Evolutionary conservation across 2,888 invertebrate species (phyloP).

Genomic region (Cremastinae sp.): DNA sequence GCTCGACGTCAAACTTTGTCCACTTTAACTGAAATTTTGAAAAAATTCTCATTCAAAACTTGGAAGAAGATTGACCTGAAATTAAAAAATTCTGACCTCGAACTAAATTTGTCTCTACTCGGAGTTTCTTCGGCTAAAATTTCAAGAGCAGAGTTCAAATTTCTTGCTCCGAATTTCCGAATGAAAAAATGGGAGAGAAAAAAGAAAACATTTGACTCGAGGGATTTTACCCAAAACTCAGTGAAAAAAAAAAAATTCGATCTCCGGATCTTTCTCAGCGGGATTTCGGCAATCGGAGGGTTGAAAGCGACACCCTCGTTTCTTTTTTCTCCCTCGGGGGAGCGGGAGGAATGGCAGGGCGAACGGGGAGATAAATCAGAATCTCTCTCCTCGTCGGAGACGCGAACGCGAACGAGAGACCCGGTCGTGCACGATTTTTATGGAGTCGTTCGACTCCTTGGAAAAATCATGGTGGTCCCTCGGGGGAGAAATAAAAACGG

Average conservation of each 20-base stretch:
- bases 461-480: conserved; percentile 73
- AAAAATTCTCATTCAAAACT: too few species aligned
- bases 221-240: conserved; percentile 2
- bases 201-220: conserved; percentile 9
- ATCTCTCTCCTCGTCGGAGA: conserved; percentile 34
- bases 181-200: too few species aligned
- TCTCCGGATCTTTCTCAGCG: conserved; percentile 37
- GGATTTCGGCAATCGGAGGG: conserved; percentile 42
- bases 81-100: too few species aligned
- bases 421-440: conserved; percentile 33
- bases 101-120: too few species aligned
- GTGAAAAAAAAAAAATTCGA: conserved; percentile 24
- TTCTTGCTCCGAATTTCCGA: neutral
- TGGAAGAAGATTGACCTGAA: too few species aligned
- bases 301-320: conserved; percentile 40
- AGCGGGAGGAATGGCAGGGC: conserved; percentile 27
- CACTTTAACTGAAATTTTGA: too few species aligned
- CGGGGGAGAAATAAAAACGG: conserved; percentile 26
- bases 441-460: conserved; percentile 38
- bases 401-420: neutral
- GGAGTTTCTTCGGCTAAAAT: too few species aligned
- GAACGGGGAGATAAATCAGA: conserved; percentile 51
- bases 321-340: conserved; percentile 7
- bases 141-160: too few species aligned
- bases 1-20: too few species aligned